Percentiles rank a stretch among this genome's conserved stretches.
Conservation (phyloP, 2,113 vertebrate species). For the Aviceda subcristata region DNA sequence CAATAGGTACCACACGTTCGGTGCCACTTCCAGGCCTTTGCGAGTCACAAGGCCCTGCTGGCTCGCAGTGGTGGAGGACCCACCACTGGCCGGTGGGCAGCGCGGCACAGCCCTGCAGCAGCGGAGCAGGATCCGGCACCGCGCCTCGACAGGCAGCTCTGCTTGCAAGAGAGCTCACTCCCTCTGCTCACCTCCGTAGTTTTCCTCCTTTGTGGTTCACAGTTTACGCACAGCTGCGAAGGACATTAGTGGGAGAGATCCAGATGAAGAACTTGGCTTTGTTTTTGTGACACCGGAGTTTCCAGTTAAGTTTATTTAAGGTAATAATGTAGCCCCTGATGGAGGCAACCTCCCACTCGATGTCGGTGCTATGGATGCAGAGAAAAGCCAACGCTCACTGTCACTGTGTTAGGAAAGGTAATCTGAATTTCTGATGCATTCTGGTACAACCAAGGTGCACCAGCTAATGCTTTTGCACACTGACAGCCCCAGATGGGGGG, state of each 20-base stretch:
- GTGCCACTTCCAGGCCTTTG: not conserved
- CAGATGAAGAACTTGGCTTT: not conserved
- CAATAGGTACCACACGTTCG: not conserved
- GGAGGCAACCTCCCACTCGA: not conserved
- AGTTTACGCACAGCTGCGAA: not conserved
- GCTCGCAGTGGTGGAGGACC: fast-evolving
- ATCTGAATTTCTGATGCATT: not conserved
- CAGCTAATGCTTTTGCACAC: not conserved
- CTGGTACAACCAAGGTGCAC: not conserved
- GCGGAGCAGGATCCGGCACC: fast-evolving
- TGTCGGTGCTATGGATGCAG: not conserved
- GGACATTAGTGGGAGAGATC: slow-evolving; percentile 13
- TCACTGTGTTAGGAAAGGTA: not conserved
- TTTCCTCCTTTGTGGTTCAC: not conserved
- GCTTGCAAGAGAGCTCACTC: not conserved
- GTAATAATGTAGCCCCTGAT: not conserved
- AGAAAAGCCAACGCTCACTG: not conserved
- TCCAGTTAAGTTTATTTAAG: slow-evolving; percentile 18
- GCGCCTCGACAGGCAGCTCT: fast-evolving
- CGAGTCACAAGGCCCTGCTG: fast-evolving
- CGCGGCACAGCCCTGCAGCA: too few species aligned
- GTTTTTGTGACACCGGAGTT: not conserved
- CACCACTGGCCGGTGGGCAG: fast-evolving
- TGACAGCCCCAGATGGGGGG: not conserved
- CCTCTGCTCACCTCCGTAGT: not conserved